Percentiles rank a stretch among this genome's conserved stretches.
Conservation (phyloP, 23 tunicate species). For the Clavelina lepadiformis region DNA sequence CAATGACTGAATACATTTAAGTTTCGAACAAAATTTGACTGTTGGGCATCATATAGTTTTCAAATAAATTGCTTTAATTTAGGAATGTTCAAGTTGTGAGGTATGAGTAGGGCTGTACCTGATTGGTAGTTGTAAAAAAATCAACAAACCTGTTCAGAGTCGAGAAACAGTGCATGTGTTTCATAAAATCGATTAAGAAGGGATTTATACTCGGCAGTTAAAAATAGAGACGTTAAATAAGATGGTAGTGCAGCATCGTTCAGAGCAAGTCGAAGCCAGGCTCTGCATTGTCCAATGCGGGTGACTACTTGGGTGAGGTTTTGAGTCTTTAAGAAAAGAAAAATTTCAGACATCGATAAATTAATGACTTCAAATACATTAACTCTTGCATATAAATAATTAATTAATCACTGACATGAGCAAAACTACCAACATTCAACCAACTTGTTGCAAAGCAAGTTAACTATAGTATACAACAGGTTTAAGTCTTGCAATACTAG, state of each 20-base stretch:
- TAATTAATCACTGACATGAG: too few species aligned
- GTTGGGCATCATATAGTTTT: too few species aligned
- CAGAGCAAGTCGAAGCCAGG: constrained; percentile 70
- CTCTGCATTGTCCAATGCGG: constrained; percentile 65
- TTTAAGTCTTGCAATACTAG: not conserved
- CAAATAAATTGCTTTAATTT: too few species aligned
- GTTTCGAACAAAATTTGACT: too few species aligned
- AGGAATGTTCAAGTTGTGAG: too few species aligned
- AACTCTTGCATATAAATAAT: too few species aligned
- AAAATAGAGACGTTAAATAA: constrained; percentile 52
- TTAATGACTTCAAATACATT: too few species aligned
- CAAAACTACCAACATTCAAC: too few species aligned
- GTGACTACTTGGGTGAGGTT: constrained; percentile 41
- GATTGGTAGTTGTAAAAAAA: too few species aligned
- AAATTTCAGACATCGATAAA: not conserved
- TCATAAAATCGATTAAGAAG: constrained; percentile 44
- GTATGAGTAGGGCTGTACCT: too few species aligned
- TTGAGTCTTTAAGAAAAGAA: constrained; percentile 3
- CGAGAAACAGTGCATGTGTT: constrained; percentile 51
- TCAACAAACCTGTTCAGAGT: constrained; percentile 84
- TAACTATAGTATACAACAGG: constrained; percentile 1
- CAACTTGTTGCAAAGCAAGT: too few species aligned
- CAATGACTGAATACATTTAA: too few species aligned
- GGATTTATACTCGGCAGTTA: constrained; percentile 47
- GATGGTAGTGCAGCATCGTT: constrained; percentile 69